phyloP scores from a whole-genome alignment of 2,113 vertebrate genomes.

The Ceyx cyanopectus region DNA sequence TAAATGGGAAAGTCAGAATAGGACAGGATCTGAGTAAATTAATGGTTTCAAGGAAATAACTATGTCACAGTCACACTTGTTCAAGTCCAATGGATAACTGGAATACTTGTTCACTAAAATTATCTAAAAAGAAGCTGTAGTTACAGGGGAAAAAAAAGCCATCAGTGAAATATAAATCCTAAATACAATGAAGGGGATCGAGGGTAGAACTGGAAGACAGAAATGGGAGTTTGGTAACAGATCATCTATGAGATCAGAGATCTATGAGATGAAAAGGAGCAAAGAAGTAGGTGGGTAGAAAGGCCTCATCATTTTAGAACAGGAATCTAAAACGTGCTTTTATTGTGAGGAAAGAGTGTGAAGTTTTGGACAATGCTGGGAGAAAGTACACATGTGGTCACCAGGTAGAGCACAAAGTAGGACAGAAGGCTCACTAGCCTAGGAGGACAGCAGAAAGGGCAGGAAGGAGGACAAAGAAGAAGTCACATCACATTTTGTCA shows the following conservation, averaged over 20 bases:
- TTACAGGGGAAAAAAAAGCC: background rate
- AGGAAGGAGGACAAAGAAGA: background rate
- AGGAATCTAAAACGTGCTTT: background rate
- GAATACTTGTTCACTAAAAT: background rate
- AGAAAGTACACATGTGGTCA: background rate
- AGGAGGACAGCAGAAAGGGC: background rate
- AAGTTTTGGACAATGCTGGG: background rate
- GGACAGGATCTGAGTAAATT: background rate
- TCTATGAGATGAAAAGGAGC: background rate
- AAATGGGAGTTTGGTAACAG: background rate
- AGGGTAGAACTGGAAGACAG: background rate
- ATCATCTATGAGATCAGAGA: background rate
- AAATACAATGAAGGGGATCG: background rate
- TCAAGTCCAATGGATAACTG: background rate
- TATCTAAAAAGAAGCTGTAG: background rate
- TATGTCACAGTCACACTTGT: background rate
- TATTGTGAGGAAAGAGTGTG: background rate
- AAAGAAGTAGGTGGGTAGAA: background rate
- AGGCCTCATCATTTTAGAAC: background rate
- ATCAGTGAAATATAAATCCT: background rate
- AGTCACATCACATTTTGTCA: background rate
- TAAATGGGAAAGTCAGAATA: background rate
- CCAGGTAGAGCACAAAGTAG: background rate
- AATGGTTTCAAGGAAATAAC: background rate
- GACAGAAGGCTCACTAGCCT: background rate